Evolutionary conservation across 2,888 invertebrate species (phyloP), one percentile per base, ranked within the genome.

Genomic region (Drosophila emarginata): DNA sequence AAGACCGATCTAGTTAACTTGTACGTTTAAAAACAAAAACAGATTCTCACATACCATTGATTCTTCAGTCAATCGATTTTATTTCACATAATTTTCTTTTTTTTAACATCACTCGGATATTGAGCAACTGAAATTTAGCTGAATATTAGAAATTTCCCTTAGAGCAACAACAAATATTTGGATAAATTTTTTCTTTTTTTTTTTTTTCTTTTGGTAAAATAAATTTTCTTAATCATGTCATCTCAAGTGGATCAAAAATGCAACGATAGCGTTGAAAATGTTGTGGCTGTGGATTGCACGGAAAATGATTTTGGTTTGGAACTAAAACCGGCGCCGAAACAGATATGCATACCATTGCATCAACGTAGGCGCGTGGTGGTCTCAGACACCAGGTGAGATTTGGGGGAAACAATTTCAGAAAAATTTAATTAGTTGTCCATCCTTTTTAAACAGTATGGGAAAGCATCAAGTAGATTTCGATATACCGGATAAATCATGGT

Each of bases 401-500:
- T 1, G 11, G 11, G 11, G 5, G 15, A 5, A 12, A 14, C 2
- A n/a, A 36, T n/a, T n/a, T n/a, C 15, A 14, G 53, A 60, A 2
- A n/a, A 12, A 11, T 4, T 2, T 28, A 26, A 1, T 26, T 26
- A 5, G 1, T 5, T 4, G 23, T 2, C 23, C 3, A 26, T 26
- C 0, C 26, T 26, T 18, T 39, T 53, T 32, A 12, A 5, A 6
- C 1, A 75, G 74, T 37, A 18, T 75, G 0, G 37, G 12, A n/a
- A 50, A 61, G 15, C 50, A 61, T 0, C 52, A 45, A 5, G 12
- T 18, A 7, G 50, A 64, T 2, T 57, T 50, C 36, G 86, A 77
- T 6, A 67, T 86, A n/a, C 86, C 78, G n/a, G 84, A 84, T 61
- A 87, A 84, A 32, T 82, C 84, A 12, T 87, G 80, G 77, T 84